Base-by-base conservation (phyloP, 2,113 vertebrate genomes). In the Myotis davidii region DNA sequence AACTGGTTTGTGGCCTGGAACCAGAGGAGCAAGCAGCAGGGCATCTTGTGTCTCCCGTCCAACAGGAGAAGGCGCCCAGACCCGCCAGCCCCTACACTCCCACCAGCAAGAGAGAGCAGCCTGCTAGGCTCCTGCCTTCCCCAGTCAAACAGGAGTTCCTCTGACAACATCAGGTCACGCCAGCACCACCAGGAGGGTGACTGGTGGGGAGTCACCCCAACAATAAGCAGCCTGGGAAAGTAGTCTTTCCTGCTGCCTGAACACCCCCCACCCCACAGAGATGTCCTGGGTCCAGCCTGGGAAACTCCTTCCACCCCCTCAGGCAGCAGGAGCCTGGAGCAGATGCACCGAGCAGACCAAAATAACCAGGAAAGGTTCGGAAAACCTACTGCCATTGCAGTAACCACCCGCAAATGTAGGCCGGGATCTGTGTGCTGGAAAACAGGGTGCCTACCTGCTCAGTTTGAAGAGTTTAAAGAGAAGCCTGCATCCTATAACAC, bases 361-460 rank as follows among this genome's bases (percentile, higher is more conserved):
- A 69, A n/a, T 21, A 85, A 37, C 8, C n/a, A 45, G 54, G 65
- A 73, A 81, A 76, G 9, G 2, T 29, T 70, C 42, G 84, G 76
- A 85, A 91, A 70, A 81, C 25, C 56, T 32, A 61, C 25, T 76
- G 23, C 64, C 74, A 6, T 23, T 91, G 25, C 17, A 82, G 59
- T 48, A 37, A 79, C 1, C 25, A 59, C n/a, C 52, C 10, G 56
- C 20, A 95, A 50, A 88, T 2, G n/a, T 17, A 76, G 20, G 20
- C 18, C 37, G 73, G 25, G 52, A 48, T 48, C 37, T 59, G 37
- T 67, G n/a, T 34, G 54, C 77, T 65, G 29, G 69, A 50, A 69
- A 81, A 42, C 16, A 56, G 32, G 3, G 34, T 12, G 14, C 34
- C 9, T 32, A 3, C 7, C 37, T 78, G 45, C 77, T 85, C 64